A percentile compares a stretch with the other conserved stretches of the same genome.
Conservation (phyloP, 2,888 invertebrate species). For the Conchocele bisecta region DNA sequence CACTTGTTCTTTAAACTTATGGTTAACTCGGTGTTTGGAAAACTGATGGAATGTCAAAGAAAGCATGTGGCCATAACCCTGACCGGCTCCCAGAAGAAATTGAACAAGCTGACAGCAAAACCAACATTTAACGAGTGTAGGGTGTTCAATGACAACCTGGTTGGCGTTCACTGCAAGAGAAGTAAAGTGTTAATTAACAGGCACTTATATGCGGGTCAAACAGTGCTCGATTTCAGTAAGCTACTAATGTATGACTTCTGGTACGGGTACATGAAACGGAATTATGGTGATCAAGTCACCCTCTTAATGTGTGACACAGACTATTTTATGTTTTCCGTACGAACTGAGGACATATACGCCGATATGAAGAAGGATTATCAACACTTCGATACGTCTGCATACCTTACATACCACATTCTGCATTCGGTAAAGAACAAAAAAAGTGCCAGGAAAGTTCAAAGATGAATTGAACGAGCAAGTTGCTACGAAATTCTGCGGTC, state of each 20-base stretch:
- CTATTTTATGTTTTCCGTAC: constrained; percentile 7
- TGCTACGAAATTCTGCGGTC: background rate
- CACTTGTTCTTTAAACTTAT: background rate
- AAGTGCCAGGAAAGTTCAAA: constrained; percentile 5
- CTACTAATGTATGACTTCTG: constrained; percentile 4
- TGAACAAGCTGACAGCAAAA: constrained; percentile 2
- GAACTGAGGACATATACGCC: constrained; percentile 1
- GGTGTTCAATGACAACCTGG: background rate
- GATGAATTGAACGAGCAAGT: background rate
- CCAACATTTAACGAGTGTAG: constrained; percentile 1
- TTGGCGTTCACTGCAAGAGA: background rate
- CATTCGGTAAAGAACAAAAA: no score
- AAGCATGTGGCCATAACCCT: background rate
- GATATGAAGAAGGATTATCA: no score
- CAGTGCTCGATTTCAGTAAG: constrained; percentile 6
- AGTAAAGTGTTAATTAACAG: background rate
- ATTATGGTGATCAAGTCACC: background rate
- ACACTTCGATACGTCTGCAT: no score
- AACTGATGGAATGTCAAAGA: constrained; percentile 1
- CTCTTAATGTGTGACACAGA: background rate
- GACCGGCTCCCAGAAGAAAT: background rate
- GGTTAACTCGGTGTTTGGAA: background rate
- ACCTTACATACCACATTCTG: no score
- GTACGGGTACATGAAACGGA: constrained; percentile 4
- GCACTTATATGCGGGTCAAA: background rate